phyloP scores from a whole-genome alignment of 2,797 vertebrate species.

The Notoglanidium macrostoma region DNA sequence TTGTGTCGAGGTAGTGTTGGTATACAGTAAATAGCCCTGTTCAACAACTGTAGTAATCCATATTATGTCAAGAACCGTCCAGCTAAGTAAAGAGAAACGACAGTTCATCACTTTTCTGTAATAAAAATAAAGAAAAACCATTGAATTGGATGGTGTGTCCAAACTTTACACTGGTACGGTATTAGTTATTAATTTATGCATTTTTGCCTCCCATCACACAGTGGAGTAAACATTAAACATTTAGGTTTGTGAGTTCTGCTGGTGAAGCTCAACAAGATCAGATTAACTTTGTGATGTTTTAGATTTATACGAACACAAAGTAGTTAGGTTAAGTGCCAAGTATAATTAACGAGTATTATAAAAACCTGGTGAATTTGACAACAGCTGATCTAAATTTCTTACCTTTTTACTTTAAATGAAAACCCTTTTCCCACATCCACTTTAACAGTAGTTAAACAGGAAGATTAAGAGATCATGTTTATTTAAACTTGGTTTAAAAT shows the following conservation, averaged over 20 bases:
- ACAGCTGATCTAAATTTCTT: not conserved
- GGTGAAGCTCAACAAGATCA: not conserved
- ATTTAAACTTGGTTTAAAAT: not conserved
- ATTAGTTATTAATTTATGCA: too few species aligned
- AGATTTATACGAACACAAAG: not conserved
- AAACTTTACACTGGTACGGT: too few species aligned
- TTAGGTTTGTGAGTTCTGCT: not conserved
- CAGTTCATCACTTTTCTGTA: too few species aligned
- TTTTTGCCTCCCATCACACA: not conserved
- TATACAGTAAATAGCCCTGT: too few species aligned
- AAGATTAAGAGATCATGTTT: not conserved
- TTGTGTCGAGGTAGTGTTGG: too few species aligned
- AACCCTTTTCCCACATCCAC: not conserved
- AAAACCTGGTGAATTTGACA: not conserved
- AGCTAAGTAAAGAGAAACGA: too few species aligned
- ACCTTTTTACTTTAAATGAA: not conserved
- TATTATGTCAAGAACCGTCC: too few species aligned
- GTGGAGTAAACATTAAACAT: not conserved
- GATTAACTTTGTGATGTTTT: not conserved
- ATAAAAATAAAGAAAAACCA: too few species aligned
- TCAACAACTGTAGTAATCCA: too few species aligned
- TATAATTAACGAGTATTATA: not conserved
- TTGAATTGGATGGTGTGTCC: too few species aligned
- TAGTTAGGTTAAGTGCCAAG: not conserved
- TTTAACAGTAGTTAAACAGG: not conserved